Conservation (phyloP, 2,797 vertebrate genomes). For the Galagoides demidoff region DNA sequence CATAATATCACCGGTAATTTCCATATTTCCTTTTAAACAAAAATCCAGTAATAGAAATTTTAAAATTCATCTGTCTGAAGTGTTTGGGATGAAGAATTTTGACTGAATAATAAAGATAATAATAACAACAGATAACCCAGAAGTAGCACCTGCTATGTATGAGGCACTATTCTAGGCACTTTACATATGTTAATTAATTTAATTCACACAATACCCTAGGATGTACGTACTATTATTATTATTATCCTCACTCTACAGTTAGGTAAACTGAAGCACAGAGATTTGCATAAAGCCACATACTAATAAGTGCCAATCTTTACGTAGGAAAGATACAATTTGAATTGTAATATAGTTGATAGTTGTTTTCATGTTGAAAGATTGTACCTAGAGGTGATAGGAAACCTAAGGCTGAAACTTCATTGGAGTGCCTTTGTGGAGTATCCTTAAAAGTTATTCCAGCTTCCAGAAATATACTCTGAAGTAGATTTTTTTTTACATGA, state of each 20-base stretch:
- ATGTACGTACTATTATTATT: not conserved
- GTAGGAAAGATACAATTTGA: not conserved
- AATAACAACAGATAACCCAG: not conserved
- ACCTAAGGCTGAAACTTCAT: not conserved
- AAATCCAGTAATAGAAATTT: constrained; percentile 23
- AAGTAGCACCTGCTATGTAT: not conserved
- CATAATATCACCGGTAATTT: not conserved
- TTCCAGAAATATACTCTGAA: not conserved
- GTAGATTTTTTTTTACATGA: not conserved
- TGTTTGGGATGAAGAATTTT: not conserved
- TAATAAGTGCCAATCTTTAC: not conserved
- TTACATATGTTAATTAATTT: not conserved
- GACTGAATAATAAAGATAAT: not conserved
- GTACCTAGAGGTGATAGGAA: not conserved
- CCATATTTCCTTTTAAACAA: constrained; percentile 8
- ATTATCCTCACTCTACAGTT: not conserved
- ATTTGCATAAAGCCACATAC: not conserved
- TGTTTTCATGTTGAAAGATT: not conserved
- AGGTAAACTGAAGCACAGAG: not conserved
- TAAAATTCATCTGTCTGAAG: not conserved
- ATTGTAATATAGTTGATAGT: not conserved
- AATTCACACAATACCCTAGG: not conserved
- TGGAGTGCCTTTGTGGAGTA: not conserved
- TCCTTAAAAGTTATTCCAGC: not conserved
- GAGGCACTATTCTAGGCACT: not conserved